Base-by-base conservation (phyloP, 1,140 invertebrate genomes). In the Lerema accius region DNA sequence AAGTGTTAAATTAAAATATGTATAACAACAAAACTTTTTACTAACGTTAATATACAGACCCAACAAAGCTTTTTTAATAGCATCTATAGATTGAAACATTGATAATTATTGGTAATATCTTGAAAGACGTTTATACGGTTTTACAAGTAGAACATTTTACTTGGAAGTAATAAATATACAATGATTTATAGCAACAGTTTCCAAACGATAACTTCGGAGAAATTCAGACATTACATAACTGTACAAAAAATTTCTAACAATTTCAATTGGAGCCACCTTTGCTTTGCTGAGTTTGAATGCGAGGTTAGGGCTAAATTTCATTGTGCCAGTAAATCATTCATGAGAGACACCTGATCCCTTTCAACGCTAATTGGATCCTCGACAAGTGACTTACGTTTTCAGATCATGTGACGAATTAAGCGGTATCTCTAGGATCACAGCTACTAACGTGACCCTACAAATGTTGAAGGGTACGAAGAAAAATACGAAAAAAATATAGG, bases 321-420 rank as follows among this genome's bases (percentile, higher is more conserved):
- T 48, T 48, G n/a, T 46, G 16, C 4, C 16, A 59, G 55, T 59
- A 59, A 59, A 59, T 59, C 28, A 59, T 59, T 37, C 55, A 15
- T 7, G 42, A 46, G 11, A 35, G 28, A 6, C 55, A 59, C 55
- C 55, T 59, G 55, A 48, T 59, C 55, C 43, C 55, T 3, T 59
- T 59, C 16, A 48, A 11, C 19, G 16, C 55, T 59, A 59, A 59
- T 59, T 59, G 55, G 55, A 11, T 46, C 15, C 42, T 46, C 37
- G 37, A 23, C 17, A 37, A 14, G 10, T 59, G 55, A 48, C 28
- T 43, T 35, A 48, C 43, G 28, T 16, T 45, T 59, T 23, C 32
- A 19, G 28, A 59, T 46, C 26, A 59, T 19, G 4, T 32, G 28
- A 32, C 28, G 28, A 32, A 32, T 32, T 32, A 9, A 9, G 4